Evolutionary conservation across 2,888 invertebrate species (phyloP), one percentile per base, ranked within the genome.

Genomic region (Amaurobius ferox): DNA sequence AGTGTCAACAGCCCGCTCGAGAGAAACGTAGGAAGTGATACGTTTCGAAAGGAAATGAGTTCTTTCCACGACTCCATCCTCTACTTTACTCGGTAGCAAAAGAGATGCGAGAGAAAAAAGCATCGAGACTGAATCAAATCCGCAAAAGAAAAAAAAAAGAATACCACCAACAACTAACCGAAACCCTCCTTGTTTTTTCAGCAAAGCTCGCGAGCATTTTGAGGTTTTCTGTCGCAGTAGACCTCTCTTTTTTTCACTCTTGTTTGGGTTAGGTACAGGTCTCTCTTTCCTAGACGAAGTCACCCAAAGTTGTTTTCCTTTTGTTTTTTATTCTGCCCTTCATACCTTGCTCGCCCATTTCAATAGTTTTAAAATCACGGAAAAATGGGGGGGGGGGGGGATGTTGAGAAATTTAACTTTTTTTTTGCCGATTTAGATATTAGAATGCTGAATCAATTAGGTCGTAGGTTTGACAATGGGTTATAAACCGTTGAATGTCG

Each of bases 21-120:
- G n/a, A 70, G 72, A 72, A 77, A 48, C 83, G 77, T 77, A 72
- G 71, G 83, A 78, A 85, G 67, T 66, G 83, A 85, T 85, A 67
- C 77, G 67, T 70, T 85, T 71, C 67, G 39, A 85, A 72, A 71
- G 83, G 83, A 85, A 85, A 85, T 85, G 83, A 85, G 83, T 61
- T 85, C 32, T 55, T 64, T 71, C 32, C 29, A 9, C 19, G n/a
- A 19, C n/a, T n/a, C 44, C 48, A 28, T 48, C 48, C 32, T 62
- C 55, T 16, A 40, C 23, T 48, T n/a, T 40, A 48, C 61, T 39
- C 26, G 11, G 9, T 44, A 16, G 6, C n/a, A 44, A 35, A 35
- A n/a, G 11, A 35, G 35, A 35, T 7, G 44, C 13, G 44, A 44
- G 44, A 16, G 39, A 55, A 35, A 40, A 68, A 48, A 76, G 66